phyloP scores from a whole-genome alignment of 2,113 vertebrate species.

The Circaetus cinerascens region DNA sequence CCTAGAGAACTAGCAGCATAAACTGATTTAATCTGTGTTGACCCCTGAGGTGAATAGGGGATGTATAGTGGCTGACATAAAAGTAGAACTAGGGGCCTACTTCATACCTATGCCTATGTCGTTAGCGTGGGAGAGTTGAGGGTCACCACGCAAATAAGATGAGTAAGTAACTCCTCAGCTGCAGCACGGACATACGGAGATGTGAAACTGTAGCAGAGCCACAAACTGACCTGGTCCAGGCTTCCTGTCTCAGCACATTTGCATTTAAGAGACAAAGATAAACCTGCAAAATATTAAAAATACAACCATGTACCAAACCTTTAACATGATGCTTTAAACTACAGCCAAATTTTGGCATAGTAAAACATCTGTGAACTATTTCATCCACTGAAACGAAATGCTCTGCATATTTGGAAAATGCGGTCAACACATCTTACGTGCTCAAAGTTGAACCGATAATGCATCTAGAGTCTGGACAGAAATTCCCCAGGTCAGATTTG shows the following conservation, averaged over 20 bases:
- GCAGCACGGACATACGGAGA: background rate
- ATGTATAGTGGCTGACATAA: background rate
- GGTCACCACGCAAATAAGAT: background rate
- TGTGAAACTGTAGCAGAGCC: background rate
- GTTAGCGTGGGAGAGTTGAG: background rate
- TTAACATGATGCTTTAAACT: background rate
- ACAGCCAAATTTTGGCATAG: background rate
- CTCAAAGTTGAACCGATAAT: background rate
- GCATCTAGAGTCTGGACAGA: background rate
- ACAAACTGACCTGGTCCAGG: background rate
- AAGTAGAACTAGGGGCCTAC: background rate
- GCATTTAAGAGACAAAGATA: background rate
- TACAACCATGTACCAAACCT: background rate
- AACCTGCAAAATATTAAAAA: constrained; percentile 12
- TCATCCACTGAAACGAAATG: background rate
- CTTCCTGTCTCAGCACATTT: background rate
- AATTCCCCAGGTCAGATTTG: background rate
- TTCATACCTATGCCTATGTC: background rate
- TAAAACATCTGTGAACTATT: constrained; percentile 6
- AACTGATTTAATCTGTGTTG: background rate
- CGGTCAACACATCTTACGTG: background rate
- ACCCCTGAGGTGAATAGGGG: background rate
- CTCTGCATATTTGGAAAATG: background rate
- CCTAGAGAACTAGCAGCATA: background rate
- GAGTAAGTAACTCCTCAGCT: background rate